Conservation (phyloP, 2,113 vertebrate species). For the Nicator chloris region DNA sequence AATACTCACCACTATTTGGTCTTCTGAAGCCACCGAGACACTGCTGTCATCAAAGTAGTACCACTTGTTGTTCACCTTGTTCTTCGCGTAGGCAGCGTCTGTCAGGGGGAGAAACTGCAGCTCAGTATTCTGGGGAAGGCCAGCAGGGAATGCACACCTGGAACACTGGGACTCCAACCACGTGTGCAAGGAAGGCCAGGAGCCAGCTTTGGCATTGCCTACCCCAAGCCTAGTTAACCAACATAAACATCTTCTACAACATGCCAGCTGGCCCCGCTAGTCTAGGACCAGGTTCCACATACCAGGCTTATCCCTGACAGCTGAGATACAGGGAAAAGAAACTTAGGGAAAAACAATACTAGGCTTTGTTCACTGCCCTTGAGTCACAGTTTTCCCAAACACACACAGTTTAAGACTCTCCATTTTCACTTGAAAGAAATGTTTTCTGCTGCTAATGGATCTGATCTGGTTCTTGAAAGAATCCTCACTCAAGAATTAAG, state of each 20-base stretch:
- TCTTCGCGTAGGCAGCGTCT: constrained; percentile 95
- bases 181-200: rapidly evolving
- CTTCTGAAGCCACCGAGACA: constrained; percentile 88
- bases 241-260: not conserved
- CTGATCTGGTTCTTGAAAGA: not conserved
- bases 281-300: not conserved
- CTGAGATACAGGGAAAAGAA: not conserved
- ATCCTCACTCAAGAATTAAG: not conserved
- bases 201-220: not conserved
- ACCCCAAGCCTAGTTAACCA: not conserved
- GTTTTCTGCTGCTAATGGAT: not conserved
- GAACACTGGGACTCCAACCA: not conserved
- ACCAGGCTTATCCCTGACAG: not conserved
- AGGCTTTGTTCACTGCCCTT: not conserved
- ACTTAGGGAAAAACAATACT: not conserved
- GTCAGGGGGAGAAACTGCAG: constrained; percentile 34
- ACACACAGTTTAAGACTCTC: not conserved
- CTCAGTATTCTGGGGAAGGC: not conserved
- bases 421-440: not conserved
- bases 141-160: rapidly evolving
- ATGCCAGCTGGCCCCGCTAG: not conserved
- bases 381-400: not conserved
- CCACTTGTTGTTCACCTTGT: constrained; percentile 89
- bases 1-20: constrained; percentile 94
- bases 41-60: constrained; percentile 97